phyloP scores from a whole-genome alignment of 2,888 invertebrate species.

The Argyra leucocephala region DNA sequence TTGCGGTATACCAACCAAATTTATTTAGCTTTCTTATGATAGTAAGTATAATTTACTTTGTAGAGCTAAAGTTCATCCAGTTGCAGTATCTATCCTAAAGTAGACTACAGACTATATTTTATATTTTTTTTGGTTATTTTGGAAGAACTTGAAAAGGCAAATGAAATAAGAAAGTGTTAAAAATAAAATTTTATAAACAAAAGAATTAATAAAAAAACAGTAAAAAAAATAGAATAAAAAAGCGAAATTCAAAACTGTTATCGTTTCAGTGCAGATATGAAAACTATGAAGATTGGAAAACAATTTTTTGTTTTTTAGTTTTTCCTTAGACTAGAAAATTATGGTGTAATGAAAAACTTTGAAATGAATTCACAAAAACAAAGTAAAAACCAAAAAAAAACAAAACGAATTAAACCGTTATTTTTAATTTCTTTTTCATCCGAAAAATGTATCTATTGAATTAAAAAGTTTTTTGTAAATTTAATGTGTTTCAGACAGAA shows the following conservation, averaged over 20 bases:
- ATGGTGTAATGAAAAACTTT: background rate
- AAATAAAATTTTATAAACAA: background rate
- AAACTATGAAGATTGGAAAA: background rate
- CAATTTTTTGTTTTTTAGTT: background rate
- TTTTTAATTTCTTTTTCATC: background rate
- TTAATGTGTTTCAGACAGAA: too few relatives aligned
- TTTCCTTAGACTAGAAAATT: background rate
- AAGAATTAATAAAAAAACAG: background rate
- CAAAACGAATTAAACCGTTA: background rate
- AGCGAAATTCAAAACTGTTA: background rate
- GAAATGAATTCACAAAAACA: background rate
- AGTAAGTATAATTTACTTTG: too few relatives aligned
- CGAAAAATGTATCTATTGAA: too few relatives aligned
- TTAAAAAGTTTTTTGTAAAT: too few relatives aligned
- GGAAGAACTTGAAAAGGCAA: background rate
- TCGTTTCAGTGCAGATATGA: background rate
- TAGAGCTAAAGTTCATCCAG: too few relatives aligned
- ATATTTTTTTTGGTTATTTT: background rate
- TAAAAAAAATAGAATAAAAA: background rate
- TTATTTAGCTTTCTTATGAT: too few relatives aligned
- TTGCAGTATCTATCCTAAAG: too few relatives aligned
- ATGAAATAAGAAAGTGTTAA: background rate
- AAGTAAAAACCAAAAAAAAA: background rate
- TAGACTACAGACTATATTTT: too few relatives aligned
- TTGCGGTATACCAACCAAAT: too few relatives aligned